phyloP scores from a whole-genome alignment of 2,113 vertebrate species.

The Gambusia holbrooki region DNA sequence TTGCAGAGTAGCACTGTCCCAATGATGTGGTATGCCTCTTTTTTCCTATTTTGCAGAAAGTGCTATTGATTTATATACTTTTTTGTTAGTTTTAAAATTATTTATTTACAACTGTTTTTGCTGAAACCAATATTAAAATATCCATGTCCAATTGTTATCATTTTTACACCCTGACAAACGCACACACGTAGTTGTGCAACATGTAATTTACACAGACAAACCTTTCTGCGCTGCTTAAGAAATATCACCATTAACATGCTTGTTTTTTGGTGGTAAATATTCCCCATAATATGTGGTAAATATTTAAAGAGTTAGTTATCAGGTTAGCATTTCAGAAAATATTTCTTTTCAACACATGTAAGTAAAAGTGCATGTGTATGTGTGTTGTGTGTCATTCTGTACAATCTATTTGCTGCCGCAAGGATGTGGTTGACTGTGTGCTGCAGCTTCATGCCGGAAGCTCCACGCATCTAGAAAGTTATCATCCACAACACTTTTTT shows the following conservation, averaged over 20 bases:
- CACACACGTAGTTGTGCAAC: background rate
- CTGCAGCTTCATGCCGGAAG: conserved; percentile 70
- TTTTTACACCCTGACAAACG: background rate
- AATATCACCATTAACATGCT: background rate
- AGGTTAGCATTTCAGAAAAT: background rate
- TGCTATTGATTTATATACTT: background rate
- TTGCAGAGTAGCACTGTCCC: background rate
- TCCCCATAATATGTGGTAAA: background rate
- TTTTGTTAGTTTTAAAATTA: background rate
- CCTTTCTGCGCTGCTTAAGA: background rate
- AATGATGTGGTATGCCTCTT: background rate
- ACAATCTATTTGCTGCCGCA: conserved; percentile 32
- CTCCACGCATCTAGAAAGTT: conserved; percentile 23
- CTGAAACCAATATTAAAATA: background rate
- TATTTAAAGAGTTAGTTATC: background rate
- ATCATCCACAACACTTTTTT: conserved; percentile 9
- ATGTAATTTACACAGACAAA: background rate
- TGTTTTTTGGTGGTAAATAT: background rate
- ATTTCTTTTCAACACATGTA: conserved; percentile 10
- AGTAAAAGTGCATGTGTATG: conserved; percentile 25
- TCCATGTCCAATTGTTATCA: background rate
- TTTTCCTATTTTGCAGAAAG: background rate
- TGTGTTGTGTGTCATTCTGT: conserved; percentile 14
- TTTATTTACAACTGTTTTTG: background rate
- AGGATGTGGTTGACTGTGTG: conserved; percentile 72